Evolutionary conservation across 1,140 invertebrate genomes (phyloP).

Genomic region (Marisa cornuarietis): DNA sequence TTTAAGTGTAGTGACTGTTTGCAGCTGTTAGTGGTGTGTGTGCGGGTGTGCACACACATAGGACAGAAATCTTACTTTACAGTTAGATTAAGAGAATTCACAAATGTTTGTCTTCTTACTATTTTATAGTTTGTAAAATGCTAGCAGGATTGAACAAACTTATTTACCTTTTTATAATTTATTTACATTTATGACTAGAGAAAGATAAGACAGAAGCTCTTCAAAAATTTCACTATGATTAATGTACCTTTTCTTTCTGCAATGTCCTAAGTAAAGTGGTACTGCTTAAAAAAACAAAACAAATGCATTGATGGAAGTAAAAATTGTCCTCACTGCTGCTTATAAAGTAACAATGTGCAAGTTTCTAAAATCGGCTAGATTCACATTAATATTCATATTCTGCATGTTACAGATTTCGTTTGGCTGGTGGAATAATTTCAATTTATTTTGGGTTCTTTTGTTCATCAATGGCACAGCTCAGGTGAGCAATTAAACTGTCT

Average conservation of each 20-base stretch:
- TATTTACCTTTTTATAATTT: too few relatives aligned
- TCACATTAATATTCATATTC: slow-evolving; percentile 21
- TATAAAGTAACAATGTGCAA: background rate
- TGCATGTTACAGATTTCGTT: slow-evolving; percentile 60
- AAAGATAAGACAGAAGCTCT: background rate
- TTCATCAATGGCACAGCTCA: slow-evolving; percentile 68
- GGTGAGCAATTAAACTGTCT: slow-evolving; percentile 43
- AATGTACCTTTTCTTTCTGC: background rate
- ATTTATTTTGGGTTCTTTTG: slow-evolving; percentile 63
- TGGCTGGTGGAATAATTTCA: slow-evolving; percentile 64
- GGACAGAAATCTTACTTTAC: too few relatives aligned
- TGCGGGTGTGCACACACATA: background rate
- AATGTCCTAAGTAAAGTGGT: background rate
- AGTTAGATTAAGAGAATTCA: too few relatives aligned
- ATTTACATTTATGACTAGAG: too few relatives aligned
- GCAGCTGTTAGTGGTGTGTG: background rate
- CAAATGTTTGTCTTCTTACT: too few relatives aligned
- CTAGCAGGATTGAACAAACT: too few relatives aligned
- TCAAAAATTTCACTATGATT: too few relatives aligned
- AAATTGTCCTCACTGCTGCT: background rate
- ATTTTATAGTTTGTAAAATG: too few relatives aligned
- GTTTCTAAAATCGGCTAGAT: background rate
- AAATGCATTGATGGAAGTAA: background rate
- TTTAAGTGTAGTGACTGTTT: background rate
- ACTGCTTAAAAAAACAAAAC: background rate